Base-by-base conservation (phyloP, 1,140 invertebrate species). In the Drosophila subpulchrella region DNA sequence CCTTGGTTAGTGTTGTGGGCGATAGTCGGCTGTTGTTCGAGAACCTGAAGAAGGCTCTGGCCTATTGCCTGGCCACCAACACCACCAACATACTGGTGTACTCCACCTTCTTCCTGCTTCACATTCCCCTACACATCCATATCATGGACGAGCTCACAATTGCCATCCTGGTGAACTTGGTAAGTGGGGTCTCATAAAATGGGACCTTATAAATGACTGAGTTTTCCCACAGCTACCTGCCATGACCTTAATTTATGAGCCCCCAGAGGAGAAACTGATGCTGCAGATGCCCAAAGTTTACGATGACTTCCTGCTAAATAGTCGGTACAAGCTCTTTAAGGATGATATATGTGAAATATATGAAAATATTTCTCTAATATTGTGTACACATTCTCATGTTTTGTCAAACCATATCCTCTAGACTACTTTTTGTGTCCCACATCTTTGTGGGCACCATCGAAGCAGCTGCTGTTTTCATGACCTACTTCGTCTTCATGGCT, bases 1-100 rank as follows among this genome's bases (percentile, higher is more conserved):
- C 58, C 0, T 7, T 88, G 42, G 38, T 74, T 2, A 39, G 15
- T 36, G 67, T 51, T 41, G 79, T 88, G 7, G 42, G 2, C 1
- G 20, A 65, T 32, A 88, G 83, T 42, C 83, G 83, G 7, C 36
- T 62, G 32, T 20, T 80, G 15, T 88, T 60, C 36, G 76, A 80
- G 32, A 88, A 88, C 6, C 42, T 70, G 4, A 88, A 74, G 38
- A 88, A 88, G 47, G 75, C 76, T 0, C 3, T 80, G n/a, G 58
- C 20, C 34, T 88, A 80, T 41, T 39, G 53, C 4, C 36, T 88
- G 8, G 44, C 57, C 17, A 54, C 79, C n/a, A 63, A 53, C 13
- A 70, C 48, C 15, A 17, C 57, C 4, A n/a, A 48, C 5, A 2
- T 89, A 0, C 3, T 59, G 11, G 15, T 51, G 3, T 46, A 66